A percentile compares a stretch with the other conserved stretches of the same genome.
Conservation (phyloP, 2,113 vertebrate genomes). For the Arenaria interpres region DNA sequence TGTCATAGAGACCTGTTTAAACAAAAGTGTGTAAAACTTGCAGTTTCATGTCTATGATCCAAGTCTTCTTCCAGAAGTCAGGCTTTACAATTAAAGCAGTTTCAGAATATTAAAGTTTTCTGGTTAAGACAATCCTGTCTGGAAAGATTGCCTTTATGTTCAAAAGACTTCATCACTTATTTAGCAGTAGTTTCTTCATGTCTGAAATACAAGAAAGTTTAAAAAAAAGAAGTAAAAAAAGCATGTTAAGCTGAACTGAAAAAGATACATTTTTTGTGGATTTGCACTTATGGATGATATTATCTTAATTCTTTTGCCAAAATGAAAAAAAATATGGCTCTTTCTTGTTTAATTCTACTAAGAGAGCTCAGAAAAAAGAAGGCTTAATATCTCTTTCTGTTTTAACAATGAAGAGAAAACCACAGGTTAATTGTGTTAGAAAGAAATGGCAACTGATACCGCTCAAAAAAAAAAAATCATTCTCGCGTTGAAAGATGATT, state of each 20-base stretch:
- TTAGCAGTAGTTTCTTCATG: background rate
- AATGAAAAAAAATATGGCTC: background rate
- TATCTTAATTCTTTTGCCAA: background rate
- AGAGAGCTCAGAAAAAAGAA: background rate
- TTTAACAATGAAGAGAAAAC: background rate
- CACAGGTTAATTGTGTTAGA: background rate
- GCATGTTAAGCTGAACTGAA: background rate
- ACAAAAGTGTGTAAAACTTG: background rate
- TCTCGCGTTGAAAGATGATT: slow-evolving; percentile 25
- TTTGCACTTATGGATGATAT: background rate
- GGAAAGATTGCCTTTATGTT: background rate
- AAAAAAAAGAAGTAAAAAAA: background rate
- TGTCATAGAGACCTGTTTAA: background rate
- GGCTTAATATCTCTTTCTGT: background rate
- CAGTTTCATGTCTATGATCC: background rate
- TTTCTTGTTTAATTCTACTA: background rate
- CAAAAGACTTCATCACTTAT: background rate
- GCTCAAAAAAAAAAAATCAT: background rate
- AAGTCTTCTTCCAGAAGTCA: background rate
- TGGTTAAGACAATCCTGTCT: background rate
- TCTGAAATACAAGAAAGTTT: background rate
- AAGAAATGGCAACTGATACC: background rate
- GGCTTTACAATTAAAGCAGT: background rate
- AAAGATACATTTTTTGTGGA: background rate
- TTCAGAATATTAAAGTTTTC: background rate